These are phyloP conservation scores for Lumbricus terrestris DNA, from an alignment of 2,888 invertebrate genomes.

Conservation along the genomic window DNA sequence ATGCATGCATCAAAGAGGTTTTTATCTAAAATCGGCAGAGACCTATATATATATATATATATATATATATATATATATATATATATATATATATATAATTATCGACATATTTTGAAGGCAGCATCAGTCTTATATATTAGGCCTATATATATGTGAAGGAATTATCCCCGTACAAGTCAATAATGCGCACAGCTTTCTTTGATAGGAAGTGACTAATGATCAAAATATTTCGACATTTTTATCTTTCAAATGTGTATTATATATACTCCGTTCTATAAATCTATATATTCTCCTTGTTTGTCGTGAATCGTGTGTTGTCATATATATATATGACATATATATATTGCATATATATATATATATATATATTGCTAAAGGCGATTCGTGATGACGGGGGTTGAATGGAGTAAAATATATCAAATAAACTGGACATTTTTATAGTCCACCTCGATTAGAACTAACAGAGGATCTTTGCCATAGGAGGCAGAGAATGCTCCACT, in stretches of 20 bases:
- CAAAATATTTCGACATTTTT: too few species aligned
- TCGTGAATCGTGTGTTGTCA: not conserved
- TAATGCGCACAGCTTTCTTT: not conserved
- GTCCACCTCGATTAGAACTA: not conserved
- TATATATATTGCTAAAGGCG: not conserved
- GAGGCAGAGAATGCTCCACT: not conserved
- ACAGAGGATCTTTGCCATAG: not conserved
- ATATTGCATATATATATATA: too few species aligned
- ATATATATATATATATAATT: too few species aligned
- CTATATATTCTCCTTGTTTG: not conserved
- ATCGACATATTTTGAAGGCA: too few species aligned
- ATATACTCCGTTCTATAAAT: too few species aligned
- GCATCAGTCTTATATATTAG: too few species aligned
- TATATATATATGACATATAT: too few species aligned
- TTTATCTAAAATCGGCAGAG: too few species aligned
- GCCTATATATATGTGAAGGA: not conserved
- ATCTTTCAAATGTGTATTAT: too few species aligned
- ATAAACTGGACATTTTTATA: not conserved
- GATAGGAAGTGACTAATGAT: not conserved
- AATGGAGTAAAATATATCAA: not conserved
- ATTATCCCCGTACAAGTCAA: not conserved
- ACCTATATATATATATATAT: too few species aligned
- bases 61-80: too few species aligned
- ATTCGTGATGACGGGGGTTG: not conserved
- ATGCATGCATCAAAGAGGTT: too few species aligned